Evolutionary conservation across 2,888 invertebrate species (phyloP), one percentile per base, ranked within the genome.

Genomic region (Diplolepis rosae): DNA sequence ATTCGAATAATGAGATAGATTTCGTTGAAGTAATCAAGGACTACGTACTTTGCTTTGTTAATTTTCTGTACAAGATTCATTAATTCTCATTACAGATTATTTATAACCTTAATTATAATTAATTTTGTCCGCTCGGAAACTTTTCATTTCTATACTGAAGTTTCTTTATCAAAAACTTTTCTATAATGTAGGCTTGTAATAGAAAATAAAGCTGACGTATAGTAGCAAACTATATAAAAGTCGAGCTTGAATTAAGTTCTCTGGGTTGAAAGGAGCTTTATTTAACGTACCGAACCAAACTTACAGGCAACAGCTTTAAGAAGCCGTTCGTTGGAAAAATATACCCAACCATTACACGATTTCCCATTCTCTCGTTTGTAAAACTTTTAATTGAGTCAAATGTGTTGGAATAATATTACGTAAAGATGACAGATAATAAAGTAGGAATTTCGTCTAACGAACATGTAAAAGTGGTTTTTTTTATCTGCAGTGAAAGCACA

Each of bases 291-390:
- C n/a, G 24, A 24, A 42, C 9, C 39, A 39, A 61, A 61, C 24
- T 61, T 61, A 61, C 24, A 27, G 39, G 2, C 27, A 15, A 39
- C 9, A 61, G 39, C 39, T 61, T 61, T 24, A 15, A 42, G 27
- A 42, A 61, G 39, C 39, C 39, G n/a, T n/a, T 56, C 13, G 0
- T 32, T 22, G 35, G 15, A 27, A 61, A 61, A 42, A 61, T 61
- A 61, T 61, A 24, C 39, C 24, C 6, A 61, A 61, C 9, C 39
- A n/a, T n/a, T n/a, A n/a, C n/a, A n/a, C n/a, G n/a, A n/a, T n/a
- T n/a, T 24, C 24, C 24, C n/a, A 42, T 61, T 42, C 27, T 61
- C 35, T 42, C 7, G 39, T 39, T 6, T 1, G 27, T 39, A 1
- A 13, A 61, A 39, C 22, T 39, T 39, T 42, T 7, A 24, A 4